Evolutionary conservation across 1,140 invertebrate species (phyloP).

Genomic region (Dendrolimus kikuchii): DNA sequence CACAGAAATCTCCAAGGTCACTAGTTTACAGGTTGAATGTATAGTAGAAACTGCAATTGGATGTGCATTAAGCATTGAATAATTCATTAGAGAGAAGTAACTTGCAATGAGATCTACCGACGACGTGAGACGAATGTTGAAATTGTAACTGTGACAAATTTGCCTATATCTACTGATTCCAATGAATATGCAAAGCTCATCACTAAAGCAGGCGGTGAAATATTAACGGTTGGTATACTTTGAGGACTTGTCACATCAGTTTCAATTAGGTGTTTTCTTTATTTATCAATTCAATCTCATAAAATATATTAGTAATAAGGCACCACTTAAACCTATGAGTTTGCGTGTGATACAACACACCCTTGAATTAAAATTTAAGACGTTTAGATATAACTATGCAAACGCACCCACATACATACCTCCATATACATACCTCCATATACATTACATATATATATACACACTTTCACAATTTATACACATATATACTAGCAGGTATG

Average conservation of each 20-base stretch:
- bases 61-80: slow-evolving; percentile 35
- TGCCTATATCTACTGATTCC: slow-evolving; percentile 41
- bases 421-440: no score
- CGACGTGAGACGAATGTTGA: slow-evolving; percentile 40
- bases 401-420: no score
- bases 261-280: slow-evolving; percentile 22
- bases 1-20: slow-evolving; percentile 18
- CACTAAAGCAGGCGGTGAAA: slow-evolving; percentile 53
- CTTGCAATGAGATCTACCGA: slow-evolving; percentile 18
- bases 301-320: no score
- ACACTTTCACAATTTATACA: no score
- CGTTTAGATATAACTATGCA: no score
- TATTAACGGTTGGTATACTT: slow-evolving; percentile 61
- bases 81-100: slow-evolving; percentile 25
- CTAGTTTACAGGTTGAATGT: slow-evolving; percentile 22
- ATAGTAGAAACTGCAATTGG: slow-evolving; percentile 24
- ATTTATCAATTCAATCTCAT: no score
- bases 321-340: no score
- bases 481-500: no score
- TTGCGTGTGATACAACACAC: no score
- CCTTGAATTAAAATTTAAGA: no score
- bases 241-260: slow-evolving; percentile 37
- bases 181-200: slow-evolving; percentile 60
- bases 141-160: slow-evolving; percentile 46
- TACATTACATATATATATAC: no score